Base-by-base conservation (phyloP, 2,113 vertebrate genomes). In the Eulemur rufifrons region DNA sequence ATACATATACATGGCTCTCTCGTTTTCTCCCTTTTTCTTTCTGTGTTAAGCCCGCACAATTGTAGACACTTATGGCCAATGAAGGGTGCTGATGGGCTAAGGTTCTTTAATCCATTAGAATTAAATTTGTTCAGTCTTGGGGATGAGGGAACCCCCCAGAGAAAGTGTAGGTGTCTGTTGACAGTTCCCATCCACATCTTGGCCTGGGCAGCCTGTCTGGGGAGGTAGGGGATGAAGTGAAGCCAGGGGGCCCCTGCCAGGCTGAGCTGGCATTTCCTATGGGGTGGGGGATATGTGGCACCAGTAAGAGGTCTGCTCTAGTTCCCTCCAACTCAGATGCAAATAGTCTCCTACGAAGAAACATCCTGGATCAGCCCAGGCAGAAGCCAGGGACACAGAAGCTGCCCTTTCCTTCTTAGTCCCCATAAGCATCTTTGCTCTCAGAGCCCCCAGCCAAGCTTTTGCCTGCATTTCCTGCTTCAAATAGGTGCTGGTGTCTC, bases 111-210 rank as follows among this genome's bases (percentile, higher is more conserved):
- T 39, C 74, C 39, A 34, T 61, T 94, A 90, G 82, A 74, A 97
- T 96, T 93, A 73, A 95, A 93, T 97, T 96, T 91, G 59, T 80
- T 64, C 66, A 77, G 94, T 84, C 68, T 91, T 81, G 61, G 91
- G 88, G 86, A 9, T 89, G 61, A 23, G 78, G 71, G 29, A 89
- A 37, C 77, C n/a, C 54, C 85, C 95, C 83, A 78, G 93, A 86
- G 81, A 97, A 95, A 93, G 69, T 81, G 77, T 97, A 78, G 85
- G 86, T 92, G 32, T 96, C 92, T 97, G 90, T 94, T 97, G 96
- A 94, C 89, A 97, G 95, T 95, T 94, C 39, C 86, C 95, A 86
- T 96, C 96, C 64, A 93, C 94, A 94, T 91, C 93, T 94, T 93
- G 94, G 86, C 85, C 89, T 95, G 96, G 95, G 81, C 91, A 86